phyloP scores from a whole-genome alignment of 2,113 vertebrate species.

The Clinocottus analis region DNA sequence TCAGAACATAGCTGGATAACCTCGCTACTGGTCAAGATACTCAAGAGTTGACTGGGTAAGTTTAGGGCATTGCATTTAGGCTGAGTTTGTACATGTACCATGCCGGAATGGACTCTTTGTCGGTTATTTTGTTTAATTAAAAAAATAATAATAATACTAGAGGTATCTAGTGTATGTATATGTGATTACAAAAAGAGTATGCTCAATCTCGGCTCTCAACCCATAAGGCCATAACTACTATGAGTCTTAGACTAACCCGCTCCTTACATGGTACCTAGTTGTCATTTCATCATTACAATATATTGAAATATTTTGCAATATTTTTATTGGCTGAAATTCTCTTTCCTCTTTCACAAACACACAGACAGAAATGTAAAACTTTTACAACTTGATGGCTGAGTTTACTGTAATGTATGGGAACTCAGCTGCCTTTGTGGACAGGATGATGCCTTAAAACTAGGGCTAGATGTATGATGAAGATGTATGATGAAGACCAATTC shows the following conservation, averaged over 20 bases:
- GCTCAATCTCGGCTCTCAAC: background rate
- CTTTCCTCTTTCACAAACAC: background rate
- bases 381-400: slow-evolving; percentile 5
- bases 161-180: background rate
- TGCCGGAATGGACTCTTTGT: background rate
- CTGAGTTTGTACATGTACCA: slow-evolving; percentile 2
- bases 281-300: slow-evolving; percentile 5
- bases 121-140: background rate
- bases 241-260: slow-evolving; percentile 11
- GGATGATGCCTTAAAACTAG: slow-evolving; percentile 14
- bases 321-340: background rate
- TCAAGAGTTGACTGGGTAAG: slow-evolving; percentile 32
- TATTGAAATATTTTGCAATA: slow-evolving; percentile 19
- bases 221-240: slow-evolving; percentile 9
- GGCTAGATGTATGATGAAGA: too few species aligned
- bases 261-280: background rate
- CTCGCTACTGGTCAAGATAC: slow-evolving; percentile 23
- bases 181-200: background rate
- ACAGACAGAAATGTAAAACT: background rate
- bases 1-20: too few species aligned
- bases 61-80: slow-evolving; percentile 4
- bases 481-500: too few species aligned
- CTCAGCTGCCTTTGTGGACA: slow-evolving; percentile 1
- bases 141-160: background rate
- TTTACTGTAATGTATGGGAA: slow-evolving; percentile 2